These are phyloP conservation scores for Andrena marginata DNA, from an alignment of 2,888 invertebrate genomes.

Conservation along the genomic window DNA sequence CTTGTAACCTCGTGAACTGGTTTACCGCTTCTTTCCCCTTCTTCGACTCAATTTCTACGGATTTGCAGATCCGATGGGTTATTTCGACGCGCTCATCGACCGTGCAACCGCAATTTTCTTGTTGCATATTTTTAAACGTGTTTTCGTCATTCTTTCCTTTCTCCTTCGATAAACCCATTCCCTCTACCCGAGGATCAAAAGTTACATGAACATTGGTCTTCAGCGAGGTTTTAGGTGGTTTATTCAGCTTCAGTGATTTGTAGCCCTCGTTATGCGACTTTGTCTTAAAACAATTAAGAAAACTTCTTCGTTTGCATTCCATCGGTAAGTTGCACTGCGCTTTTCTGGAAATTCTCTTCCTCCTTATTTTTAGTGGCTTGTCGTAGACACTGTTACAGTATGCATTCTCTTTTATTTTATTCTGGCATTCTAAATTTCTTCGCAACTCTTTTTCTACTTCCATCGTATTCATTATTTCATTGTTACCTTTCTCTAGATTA, in stretches of 20 bases:
- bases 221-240: conserved; percentile 10
- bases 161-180: background rate
- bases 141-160: background rate
- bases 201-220: background rate
- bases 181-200: background rate
- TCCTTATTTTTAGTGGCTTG: conserved; percentile 35
- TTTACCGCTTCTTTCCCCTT: background rate
- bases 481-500: background rate
- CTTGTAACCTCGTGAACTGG: background rate
- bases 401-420: background rate
- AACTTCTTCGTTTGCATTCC: conserved; percentile 30
- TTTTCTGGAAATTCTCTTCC: conserved; percentile 71
- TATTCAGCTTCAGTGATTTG: conserved; percentile 3
- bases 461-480: background rate
- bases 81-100: background rate
- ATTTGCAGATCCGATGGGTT: background rate
- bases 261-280: background rate
- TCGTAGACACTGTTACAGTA: background rate
- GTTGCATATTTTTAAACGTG: background rate
- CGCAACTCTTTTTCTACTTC: background rate
- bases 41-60: background rate
- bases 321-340: conserved; percentile 62
- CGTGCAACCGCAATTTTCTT: background rate
- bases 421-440: background rate
- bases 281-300: conserved; percentile 56